These are phyloP conservation scores for Cryptomyrus ogoouensis DNA, from an alignment of 2,113 vertebrate species.

Conservation along the genomic window DNA sequence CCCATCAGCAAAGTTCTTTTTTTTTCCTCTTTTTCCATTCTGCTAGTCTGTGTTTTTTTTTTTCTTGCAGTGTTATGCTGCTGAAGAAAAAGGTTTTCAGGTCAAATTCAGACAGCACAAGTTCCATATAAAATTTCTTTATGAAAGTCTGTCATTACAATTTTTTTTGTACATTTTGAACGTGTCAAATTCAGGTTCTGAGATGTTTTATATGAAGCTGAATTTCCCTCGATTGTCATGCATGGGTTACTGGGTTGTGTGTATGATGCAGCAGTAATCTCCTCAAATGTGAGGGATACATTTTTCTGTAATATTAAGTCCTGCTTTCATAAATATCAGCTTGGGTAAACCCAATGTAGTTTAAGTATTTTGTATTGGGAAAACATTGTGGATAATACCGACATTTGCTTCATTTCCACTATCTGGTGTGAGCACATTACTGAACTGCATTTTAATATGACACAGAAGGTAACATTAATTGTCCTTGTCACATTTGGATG, in stretches of 20 bases:
- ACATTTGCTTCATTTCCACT: not conserved
- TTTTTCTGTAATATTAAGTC: not conserved
- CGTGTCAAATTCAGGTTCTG: not conserved
- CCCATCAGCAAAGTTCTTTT: not conserved
- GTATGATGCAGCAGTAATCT: not conserved
- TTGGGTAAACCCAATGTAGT: not conserved
- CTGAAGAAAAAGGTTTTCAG: not conserved
- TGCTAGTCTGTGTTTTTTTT: not conserved
- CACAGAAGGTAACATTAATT: not conserved
- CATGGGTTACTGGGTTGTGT: not conserved
- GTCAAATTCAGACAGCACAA: not conserved
- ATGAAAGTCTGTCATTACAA: not conserved
- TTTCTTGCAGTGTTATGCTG: not conserved
- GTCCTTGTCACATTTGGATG: not conserved
- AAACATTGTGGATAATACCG: not conserved
- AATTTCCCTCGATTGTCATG: not conserved
- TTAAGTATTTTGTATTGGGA: not conserved
- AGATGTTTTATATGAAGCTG: not conserved
- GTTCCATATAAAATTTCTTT: not conserved
- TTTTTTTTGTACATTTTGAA: not conserved
- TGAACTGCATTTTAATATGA: not conserved
- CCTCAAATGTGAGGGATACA: not conserved
- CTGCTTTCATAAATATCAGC: not conserved
- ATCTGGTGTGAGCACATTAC: not conserved
- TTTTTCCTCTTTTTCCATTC: not conserved